Conservation (phyloP, 2,888 invertebrate species). For the Gisinianus flammeolus region DNA sequence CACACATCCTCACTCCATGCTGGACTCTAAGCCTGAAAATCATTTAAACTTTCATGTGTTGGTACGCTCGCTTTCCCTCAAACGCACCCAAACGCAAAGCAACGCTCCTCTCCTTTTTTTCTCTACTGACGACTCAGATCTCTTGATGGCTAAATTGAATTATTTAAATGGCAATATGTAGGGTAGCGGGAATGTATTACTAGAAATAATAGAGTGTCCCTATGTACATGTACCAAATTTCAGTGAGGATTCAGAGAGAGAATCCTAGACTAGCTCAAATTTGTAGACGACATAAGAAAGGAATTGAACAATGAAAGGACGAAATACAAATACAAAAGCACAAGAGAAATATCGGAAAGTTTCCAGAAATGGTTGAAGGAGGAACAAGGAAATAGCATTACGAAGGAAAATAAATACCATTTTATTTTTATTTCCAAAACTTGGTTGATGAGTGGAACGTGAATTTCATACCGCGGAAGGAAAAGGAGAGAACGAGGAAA, state of each 20-base stretch:
- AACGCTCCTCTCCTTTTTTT: neutral
- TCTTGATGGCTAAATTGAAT: no score
- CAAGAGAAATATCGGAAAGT: neutral
- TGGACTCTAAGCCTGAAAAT: no score
- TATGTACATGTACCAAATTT: no score
- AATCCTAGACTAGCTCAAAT: neutral
- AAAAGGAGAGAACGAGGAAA: no score
- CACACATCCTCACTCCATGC: no score
- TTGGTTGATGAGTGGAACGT: slow-evolving; percentile 48
- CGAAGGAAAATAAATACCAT: slow-evolving; percentile 43
- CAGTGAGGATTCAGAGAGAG: no score
- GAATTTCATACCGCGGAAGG: slow-evolving; percentile 32
- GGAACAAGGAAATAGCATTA: neutral
- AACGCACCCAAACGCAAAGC: neutral
- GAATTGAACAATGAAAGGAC: neutral
- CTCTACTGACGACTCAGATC: no score
- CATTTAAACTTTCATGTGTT: no score
- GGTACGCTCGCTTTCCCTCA: no score
- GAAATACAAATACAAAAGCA: neutral
- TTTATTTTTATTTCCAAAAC: slow-evolving; percentile 44
- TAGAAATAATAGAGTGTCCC: no score
- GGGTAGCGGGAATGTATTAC: no score
- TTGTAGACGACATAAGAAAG: neutral
- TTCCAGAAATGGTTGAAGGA: neutral
- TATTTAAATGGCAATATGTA: no score